Conservation (phyloP, 1,140 invertebrate genomes). For the Augochlora pura region DNA sequence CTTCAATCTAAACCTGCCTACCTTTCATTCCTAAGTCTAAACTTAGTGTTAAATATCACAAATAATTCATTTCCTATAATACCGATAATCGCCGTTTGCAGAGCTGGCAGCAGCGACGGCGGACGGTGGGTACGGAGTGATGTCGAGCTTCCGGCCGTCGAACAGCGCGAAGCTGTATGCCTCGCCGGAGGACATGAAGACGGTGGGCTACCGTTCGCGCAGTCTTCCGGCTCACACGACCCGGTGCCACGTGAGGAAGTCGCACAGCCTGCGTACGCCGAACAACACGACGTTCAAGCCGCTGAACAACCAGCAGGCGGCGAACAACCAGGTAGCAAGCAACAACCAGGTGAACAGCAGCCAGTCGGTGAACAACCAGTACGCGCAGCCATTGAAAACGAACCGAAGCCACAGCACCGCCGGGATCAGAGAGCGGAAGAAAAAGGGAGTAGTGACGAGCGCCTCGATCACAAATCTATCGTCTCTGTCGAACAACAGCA, state of each 20-base stretch:
- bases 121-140: constrained; percentile 80
- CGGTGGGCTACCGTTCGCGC: constrained; percentile 88
- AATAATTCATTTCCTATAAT: too few relatives aligned
- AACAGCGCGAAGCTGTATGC: constrained; percentile 93
- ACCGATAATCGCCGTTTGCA: constrained; percentile 18
- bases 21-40: too few relatives aligned
- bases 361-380: constrained; percentile 79
- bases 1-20: too few relatives aligned
- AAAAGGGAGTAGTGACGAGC: constrained; percentile 70
- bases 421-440: constrained; percentile 78
- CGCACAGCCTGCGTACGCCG: constrained; percentile 83
- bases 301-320: constrained; percentile 37
- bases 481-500: constrained; percentile 47
- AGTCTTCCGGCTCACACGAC: constrained; percentile 82
- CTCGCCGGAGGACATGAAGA: constrained; percentile 90
- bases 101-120: constrained; percentile 76
- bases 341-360: constrained; percentile 65
- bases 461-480: constrained; percentile 75
- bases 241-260: constrained; percentile 83
- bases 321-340: constrained; percentile 36
- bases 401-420: constrained; percentile 82
- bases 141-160: constrained; percentile 92
- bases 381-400: constrained; percentile 85
- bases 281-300: constrained; percentile 76
- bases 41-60: too few relatives aligned